These are phyloP conservation scores for Anoplolepis gracilipes DNA, from an alignment of 1,140 invertebrate genomes.

Conservation along the genomic window DNA sequence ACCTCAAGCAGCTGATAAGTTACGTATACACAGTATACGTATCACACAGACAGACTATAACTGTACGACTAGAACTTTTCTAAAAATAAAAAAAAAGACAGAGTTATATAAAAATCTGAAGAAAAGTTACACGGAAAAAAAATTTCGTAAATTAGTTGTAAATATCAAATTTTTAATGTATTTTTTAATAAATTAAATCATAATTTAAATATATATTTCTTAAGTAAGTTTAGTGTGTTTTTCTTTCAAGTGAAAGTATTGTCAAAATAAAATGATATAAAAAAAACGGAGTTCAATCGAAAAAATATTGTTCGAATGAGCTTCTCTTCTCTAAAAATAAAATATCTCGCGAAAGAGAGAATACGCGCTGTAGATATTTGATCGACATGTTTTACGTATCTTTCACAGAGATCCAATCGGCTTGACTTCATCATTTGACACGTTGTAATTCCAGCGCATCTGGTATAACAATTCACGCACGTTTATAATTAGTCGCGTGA, in stretches of 20 bases:
- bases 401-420: not conserved
- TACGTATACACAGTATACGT: not conserved
- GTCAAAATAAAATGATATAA: not conserved
- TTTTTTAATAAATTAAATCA: not conserved
- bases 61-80: not conserved
- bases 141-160: too few species aligned
- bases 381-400: not conserved
- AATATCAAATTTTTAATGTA: not conserved
- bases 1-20: not conserved
- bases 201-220: not conserved
- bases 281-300: not conserved
- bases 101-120: too few species aligned
- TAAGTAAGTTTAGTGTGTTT: not conserved
- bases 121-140: too few species aligned
- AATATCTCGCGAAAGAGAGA: not conserved
- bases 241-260: not conserved
- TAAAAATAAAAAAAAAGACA: not conserved
- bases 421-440: not conserved
- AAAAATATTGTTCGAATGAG: not conserved
- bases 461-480: constrained; percentile 7
- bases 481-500: not conserved
- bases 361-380: not conserved
- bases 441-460: constrained; percentile 5
- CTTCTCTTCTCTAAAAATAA: not conserved
- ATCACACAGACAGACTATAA: not conserved